Percentiles rank a stretch among this genome's conserved stretches.
Evolutionary conservation across 2,888 invertebrate species (phyloP).

Genomic region (Crossocerus cetratus): DNA sequence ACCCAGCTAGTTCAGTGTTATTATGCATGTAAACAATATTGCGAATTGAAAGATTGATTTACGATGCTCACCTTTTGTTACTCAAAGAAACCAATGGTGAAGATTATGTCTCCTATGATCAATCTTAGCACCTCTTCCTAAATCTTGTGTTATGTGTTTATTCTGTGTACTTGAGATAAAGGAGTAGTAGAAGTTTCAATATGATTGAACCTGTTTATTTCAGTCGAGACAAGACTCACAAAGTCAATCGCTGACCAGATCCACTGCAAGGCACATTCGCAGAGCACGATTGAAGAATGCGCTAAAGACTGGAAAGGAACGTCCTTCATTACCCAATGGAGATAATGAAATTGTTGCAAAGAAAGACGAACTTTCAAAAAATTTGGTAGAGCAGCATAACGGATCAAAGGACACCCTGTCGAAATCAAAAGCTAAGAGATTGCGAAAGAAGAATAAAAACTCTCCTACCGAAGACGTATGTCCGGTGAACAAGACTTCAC

Average conservation of each 20-base stretch:
- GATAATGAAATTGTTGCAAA: conserved; percentile 39
- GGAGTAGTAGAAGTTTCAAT: no score
- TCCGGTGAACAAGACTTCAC: neutral
- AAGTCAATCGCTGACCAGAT: conserved; percentile 45
- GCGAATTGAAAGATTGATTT: neutral
- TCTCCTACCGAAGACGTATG: neutral
- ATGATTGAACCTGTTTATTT: neutral
- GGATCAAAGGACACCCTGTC: conserved; percentile 6
- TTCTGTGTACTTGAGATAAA: no score
- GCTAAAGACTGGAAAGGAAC: conserved; percentile 51
- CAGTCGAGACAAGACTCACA: neutral
- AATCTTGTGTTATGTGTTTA: no score
- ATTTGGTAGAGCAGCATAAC: neutral
- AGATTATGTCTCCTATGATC: neutral
- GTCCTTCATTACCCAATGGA: conserved; percentile 3
- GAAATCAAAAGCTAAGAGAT: conserved; percentile 21
- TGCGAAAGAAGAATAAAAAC: conserved; percentile 3
- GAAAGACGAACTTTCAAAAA: conserved; percentile 4
- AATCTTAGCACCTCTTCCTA: neutral
- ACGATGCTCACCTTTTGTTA: no score
- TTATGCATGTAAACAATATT: no score
- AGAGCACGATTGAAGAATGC: conserved; percentile 67
- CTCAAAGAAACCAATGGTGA: no score
- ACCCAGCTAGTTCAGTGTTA: no score
- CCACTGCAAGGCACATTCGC: conserved; percentile 68